Conservation (phyloP, 2,113 vertebrate species). For the human region GRCh38 chr20:18428501-18429000, state of each 20-base stretch:
- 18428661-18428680: too few relatives aligned
- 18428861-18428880: background rate
- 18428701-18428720: background rate
- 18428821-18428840: background rate
- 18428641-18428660: background rate
- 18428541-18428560: background rate
- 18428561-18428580: background rate
- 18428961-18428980: background rate
- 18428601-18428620: background rate
- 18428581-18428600: background rate
- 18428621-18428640: background rate
- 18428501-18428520: background rate
- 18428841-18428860: background rate
- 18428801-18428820: background rate
- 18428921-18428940: background rate
- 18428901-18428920: background rate
- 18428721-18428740: background rate
- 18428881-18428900: background rate
- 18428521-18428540: background rate
- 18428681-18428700: background rate
- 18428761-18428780: background rate
- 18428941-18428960: background rate
- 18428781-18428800: background rate
- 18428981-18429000: background rate
- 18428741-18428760: background rate